Percentiles rank a stretch among this genome's conserved stretches.
Evolutionary conservation across 2,797 vertebrate genomes (phyloP).

Genomic region (Euthynnus affinis): DNA sequence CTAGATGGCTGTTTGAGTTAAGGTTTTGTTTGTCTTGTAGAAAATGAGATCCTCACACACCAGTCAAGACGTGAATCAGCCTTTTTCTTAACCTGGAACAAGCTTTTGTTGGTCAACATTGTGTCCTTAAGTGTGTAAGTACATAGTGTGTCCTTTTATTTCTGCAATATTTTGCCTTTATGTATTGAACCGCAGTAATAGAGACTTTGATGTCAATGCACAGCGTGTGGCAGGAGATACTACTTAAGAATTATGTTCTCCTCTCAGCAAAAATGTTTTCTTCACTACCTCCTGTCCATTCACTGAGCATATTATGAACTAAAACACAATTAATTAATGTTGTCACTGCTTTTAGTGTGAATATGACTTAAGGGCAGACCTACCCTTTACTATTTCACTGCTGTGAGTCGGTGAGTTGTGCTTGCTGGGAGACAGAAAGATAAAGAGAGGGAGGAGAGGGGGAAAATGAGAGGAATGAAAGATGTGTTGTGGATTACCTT

Average conservation of each 20-base stretch:
- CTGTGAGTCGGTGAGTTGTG: constrained; percentile 56
- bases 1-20: not conserved
- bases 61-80: not conserved
- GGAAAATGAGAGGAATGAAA: not conserved
- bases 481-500: constrained; percentile 11
- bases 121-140: not conserved
- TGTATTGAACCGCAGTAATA: not conserved
- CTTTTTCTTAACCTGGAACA: not conserved
- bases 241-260: constrained; percentile 1
- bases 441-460: not conserved
- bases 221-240: not conserved
- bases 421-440: constrained; percentile 32
- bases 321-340: constrained; percentile 51
- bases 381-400: constrained; percentile 57
- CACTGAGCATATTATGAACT: constrained; percentile 21
- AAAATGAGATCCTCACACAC: not conserved
- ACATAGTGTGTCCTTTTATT: not conserved
- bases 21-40: constrained; percentile 6
- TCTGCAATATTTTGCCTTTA: not conserved
- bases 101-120: not conserved
- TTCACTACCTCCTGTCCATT: constrained; percentile 42
- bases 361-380: constrained; percentile 61
- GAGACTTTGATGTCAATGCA: not conserved
- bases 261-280: constrained; percentile 16
- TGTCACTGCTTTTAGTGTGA: constrained; percentile 62